Evolutionary conservation across 2,113 vertebrate genomes (phyloP).

Genomic region (Ictalurus furcatus): DNA sequence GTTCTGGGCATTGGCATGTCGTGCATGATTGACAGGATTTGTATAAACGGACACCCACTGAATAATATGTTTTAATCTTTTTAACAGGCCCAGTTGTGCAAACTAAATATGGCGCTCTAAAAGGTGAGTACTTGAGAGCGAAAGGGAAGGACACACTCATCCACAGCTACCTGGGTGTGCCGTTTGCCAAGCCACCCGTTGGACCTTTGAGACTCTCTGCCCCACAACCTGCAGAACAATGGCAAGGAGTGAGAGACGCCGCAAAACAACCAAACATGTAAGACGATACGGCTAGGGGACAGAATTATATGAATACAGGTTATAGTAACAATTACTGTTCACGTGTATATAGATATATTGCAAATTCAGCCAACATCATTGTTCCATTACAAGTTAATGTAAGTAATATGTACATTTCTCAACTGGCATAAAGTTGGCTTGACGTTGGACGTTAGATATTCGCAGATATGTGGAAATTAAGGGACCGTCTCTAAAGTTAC

Average conservation of each 20-base stretch:
- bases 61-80: background rate
- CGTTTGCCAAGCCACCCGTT: slow-evolving; percentile 82
- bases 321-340: background rate
- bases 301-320: background rate
- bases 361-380: background rate
- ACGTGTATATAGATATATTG: background rate
- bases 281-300: slow-evolving; percentile 41
- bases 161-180: slow-evolving; percentile 78
- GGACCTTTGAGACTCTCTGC: slow-evolving; percentile 78
- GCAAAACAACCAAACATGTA: slow-evolving; percentile 77
- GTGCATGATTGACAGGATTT: background rate
- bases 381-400: background rate
- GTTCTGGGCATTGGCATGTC: background rate
- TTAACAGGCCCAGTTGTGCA: slow-evolving; percentile 67
- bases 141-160: slow-evolving; percentile 68
- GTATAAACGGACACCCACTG: background rate
- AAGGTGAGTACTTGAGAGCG: slow-evolving; percentile 66
- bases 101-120: slow-evolving; percentile 68
- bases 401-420: background rate
- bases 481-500: too few relatives aligned
- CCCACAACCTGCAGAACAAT: slow-evolving; percentile 75
- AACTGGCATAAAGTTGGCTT: too few relatives aligned
- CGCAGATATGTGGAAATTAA: too few relatives aligned
- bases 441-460: too few relatives aligned
- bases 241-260: slow-evolving; percentile 76